These are phyloP conservation scores for Galeruca laticollis DNA, from an alignment of 2,888 invertebrate species.

Conservation along the genomic window DNA sequence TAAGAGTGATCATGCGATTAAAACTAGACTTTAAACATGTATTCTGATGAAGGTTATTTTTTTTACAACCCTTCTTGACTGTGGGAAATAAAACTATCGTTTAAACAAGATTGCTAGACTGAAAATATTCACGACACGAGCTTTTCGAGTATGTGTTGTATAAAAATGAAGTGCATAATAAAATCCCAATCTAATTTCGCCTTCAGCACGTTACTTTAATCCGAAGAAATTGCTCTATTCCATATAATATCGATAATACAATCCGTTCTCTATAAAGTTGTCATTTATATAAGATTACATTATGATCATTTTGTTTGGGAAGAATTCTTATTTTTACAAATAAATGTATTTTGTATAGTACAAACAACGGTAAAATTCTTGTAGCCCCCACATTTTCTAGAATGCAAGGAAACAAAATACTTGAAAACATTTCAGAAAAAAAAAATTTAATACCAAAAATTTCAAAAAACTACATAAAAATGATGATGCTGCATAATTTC, in stretches of 20 bases:
- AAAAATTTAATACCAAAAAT: too few relatives aligned
- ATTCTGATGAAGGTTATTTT: too few relatives aligned
- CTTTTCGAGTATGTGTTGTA: neutral
- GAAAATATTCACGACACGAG: neutral
- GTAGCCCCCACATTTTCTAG: too few relatives aligned
- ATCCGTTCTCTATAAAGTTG: neutral
- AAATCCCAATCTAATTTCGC: constrained; percentile 15
- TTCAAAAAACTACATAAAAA: too few relatives aligned
- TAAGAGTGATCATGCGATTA: too few relatives aligned
- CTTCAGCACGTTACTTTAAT: constrained; percentile 10
- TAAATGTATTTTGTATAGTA: too few relatives aligned
- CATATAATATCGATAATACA: neutral
- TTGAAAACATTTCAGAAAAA: too few relatives aligned
- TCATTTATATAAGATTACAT: neutral
- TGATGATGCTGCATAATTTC: too few relatives aligned
- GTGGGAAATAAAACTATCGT: neutral
- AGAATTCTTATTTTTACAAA: too few relatives aligned
- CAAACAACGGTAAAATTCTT: too few relatives aligned
- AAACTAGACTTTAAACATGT: too few relatives aligned
- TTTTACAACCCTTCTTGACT: neutral
- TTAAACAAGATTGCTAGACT: neutral
- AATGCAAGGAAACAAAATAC: too few relatives aligned
- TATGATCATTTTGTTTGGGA: neutral
- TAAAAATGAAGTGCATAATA: constrained; percentile 17
- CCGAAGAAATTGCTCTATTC: neutral